These are phyloP conservation scores for Sphaerodactylus townsendi DNA, from an alignment of 2,113 vertebrate genomes.

Conservation along the genomic window DNA sequence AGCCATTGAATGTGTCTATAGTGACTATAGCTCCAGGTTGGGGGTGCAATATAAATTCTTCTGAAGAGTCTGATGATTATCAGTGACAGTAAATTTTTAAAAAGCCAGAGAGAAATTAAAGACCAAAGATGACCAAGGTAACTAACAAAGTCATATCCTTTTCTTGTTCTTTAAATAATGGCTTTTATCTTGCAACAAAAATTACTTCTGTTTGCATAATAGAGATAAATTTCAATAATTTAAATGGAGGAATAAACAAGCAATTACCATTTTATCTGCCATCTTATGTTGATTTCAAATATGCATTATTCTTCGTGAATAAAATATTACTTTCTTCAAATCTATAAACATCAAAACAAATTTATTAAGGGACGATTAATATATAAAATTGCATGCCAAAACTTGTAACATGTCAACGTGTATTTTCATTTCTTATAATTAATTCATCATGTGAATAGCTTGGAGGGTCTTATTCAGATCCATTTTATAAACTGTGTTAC, in stretches of 20 bases:
- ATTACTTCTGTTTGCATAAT: constrained; percentile 22
- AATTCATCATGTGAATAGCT: constrained; percentile 66
- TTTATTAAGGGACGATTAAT: constrained; percentile 49
- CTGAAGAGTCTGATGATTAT: background rate
- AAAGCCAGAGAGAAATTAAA: background rate
- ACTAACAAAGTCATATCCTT: background rate
- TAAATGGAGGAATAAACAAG: constrained; percentile 23
- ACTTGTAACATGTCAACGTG: constrained; percentile 56
- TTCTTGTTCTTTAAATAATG: constrained; percentile 28
- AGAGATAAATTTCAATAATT: constrained; percentile 20
- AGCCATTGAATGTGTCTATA: no score
- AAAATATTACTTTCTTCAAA: constrained; percentile 32
- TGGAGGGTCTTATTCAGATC: constrained; percentile 52
- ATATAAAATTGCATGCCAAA: constrained; percentile 46
- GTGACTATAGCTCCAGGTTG: no score
- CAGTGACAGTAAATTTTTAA: background rate
- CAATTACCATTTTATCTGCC: constrained; percentile 1
- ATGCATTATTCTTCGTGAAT: constrained; percentile 22
- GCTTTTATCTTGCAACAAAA: background rate
- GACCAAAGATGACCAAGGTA: background rate
- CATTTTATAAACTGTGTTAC: constrained; percentile 59
- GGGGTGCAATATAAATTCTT: no score
- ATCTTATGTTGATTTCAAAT: constrained; percentile 14
- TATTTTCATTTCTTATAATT: constrained; percentile 51
- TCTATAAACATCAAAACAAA: constrained; percentile 38